A percentile compares a stretch with the other conserved stretches of the same genome.
phyloP scores from a whole-genome alignment of 2,797 vertebrate species.

The Ataeniobius toweri region DNA sequence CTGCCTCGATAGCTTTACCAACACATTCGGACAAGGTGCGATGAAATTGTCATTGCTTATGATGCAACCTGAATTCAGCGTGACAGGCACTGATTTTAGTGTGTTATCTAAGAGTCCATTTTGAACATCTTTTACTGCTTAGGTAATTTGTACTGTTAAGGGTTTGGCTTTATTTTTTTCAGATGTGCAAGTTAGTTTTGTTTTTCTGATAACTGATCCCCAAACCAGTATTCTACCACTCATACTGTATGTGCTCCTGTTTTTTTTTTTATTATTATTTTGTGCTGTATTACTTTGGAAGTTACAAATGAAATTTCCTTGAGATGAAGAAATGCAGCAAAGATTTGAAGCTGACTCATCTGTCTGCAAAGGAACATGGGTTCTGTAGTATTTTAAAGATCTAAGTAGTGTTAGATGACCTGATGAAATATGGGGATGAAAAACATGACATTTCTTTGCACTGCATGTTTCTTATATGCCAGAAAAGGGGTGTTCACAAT shows the following conservation, averaged over 20 bases:
- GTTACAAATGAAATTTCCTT: slow-evolving; percentile 56
- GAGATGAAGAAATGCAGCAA: slow-evolving; percentile 33
- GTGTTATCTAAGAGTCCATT: slow-evolving; percentile 43
- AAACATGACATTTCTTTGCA: slow-evolving; percentile 36
- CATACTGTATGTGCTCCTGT: slow-evolving; percentile 59
- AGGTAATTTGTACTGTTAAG: slow-evolving; percentile 63
- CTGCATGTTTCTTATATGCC: slow-evolving; percentile 54
- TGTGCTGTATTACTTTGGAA: slow-evolving; percentile 57
- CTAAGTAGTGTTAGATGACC: slow-evolving; percentile 32
- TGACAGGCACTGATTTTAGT: slow-evolving; percentile 27
- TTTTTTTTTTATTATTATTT: slow-evolving; percentile 59
- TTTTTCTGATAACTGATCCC: slow-evolving; percentile 48
- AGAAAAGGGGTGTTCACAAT: slow-evolving; percentile 16
- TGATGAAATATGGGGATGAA: slow-evolving; percentile 30
- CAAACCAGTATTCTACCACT: slow-evolving; percentile 50
- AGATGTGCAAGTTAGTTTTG: slow-evolving; percentile 45
- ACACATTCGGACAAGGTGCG: slow-evolving; percentile 35
- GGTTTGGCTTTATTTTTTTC: slow-evolving; percentile 45
- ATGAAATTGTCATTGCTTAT: slow-evolving; percentile 20
- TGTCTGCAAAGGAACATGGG: slow-evolving; percentile 41
- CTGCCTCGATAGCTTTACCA: slow-evolving; percentile 49
- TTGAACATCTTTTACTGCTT: slow-evolving; percentile 45
- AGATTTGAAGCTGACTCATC: slow-evolving; percentile 35
- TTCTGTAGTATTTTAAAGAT: slow-evolving; percentile 36
- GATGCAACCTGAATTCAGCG: slow-evolving; percentile 33